Conservation (phyloP, 2,797 vertebrate genomes). For the Bradypus variegatus region DNA sequence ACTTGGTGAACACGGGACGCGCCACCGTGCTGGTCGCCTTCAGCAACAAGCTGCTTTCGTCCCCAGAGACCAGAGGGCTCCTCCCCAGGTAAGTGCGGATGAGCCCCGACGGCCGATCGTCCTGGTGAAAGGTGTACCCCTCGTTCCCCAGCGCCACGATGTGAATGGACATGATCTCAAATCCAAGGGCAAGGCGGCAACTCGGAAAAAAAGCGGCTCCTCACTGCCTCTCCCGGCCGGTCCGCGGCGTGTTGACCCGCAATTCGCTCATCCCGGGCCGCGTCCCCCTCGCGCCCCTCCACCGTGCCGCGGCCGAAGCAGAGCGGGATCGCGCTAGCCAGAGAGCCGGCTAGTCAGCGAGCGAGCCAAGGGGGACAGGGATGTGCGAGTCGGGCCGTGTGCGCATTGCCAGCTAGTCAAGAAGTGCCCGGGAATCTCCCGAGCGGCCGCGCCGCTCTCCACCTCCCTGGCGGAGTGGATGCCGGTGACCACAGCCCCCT, state of each 20-base stretch:
- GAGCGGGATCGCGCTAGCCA: neutral
- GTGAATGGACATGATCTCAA: constrained; percentile 81
- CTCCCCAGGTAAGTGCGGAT: constrained; percentile 89
- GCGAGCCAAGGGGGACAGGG: neutral
- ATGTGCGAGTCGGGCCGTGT: neutral
- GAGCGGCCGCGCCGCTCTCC: neutral
- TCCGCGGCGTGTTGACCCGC: neutral
- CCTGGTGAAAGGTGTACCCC: constrained; percentile 80
- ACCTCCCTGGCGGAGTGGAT: neutral
- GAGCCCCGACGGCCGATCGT: constrained; percentile 82
- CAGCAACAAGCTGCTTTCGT: constrained; percentile 75
- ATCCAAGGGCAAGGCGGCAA: constrained; percentile 50
- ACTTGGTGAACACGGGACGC: constrained; percentile 85
- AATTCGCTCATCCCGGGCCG: constrained; percentile 7
- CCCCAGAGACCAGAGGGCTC: constrained; percentile 78
- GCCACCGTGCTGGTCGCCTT: constrained; percentile 65
- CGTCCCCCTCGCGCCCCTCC: neutral
- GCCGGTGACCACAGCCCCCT: no score
- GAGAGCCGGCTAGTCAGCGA: neutral
- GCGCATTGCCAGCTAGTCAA: constrained; percentile 29
- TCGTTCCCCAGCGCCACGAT: constrained; percentile 93
- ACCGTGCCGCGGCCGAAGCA: neutral
- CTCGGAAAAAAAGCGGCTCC: neutral
- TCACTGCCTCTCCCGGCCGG: constrained; percentile 36
- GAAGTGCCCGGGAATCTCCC: constrained; percentile 20